Evolutionary conservation across 1,140 invertebrate species (phyloP), one percentile per base, ranked within the genome.

Genomic region (Cydia strobilella): DNA sequence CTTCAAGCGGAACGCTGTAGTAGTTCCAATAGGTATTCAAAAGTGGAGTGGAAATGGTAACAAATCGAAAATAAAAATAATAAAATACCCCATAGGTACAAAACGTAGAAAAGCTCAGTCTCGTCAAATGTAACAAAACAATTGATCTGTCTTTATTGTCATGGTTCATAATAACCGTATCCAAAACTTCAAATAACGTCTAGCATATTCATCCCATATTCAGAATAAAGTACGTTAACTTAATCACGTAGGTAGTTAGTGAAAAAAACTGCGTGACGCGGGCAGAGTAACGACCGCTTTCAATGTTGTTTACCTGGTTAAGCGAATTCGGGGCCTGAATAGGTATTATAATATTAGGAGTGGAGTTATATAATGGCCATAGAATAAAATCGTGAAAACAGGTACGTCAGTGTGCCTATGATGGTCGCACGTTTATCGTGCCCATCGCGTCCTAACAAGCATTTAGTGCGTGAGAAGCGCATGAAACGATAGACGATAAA

Each of bases 191-290:
- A 12, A 20, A 23, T 59, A 23, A 23, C 54, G 54, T 59, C 20
- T 23, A 59, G 54, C 5, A 18, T 15, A 18, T 18, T 10, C 18
- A 59, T 59, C n/a, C 3, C 54, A 51, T 51, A 51, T 51, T 51
- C 18, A 59, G 54, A 59, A 1, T 59, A 59, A 31, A 23, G n/a
- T 59, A 23, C 54, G 54, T 59, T 59, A 20, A 0, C 9, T 23
- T 59, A 59, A 59, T 59, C 54, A 59, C 54, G 54, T 23, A 59
- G 54, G 54, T 59, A 59, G 54, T 59, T 51, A n/a, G 51, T 54
- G 48, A 54, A 54, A 54, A 59, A 23, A 59, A 51, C 48, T 18
- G 48, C 48, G 54, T 59, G 54, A 59, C 54, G 20, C 54, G 54
- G n/a, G n/a, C 54, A 59, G 54, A 12, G 54, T 59, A 59, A 59